phyloP scores from a whole-genome alignment of 2,888 invertebrate genomes.

The Graphium colonna region DNA sequence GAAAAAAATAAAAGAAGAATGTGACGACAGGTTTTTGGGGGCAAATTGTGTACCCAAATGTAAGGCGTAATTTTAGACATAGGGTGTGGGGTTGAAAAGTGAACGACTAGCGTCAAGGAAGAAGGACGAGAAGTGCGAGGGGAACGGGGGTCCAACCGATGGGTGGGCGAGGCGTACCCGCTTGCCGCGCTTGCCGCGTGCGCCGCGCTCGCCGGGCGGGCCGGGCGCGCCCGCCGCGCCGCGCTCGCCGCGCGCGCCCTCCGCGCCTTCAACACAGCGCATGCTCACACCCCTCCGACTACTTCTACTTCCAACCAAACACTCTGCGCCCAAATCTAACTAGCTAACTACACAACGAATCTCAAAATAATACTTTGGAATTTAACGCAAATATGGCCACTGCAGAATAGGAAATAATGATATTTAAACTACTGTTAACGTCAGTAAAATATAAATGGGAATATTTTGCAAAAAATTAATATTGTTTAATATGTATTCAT shows the following conservation, averaged over 20 bases:
- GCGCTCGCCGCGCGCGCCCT: slow-evolving; percentile 87
- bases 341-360: too few species aligned
- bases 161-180: slow-evolving; percentile 81
- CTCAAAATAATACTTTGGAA: too few species aligned
- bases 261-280: slow-evolving; percentile 72
- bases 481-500: neutral
- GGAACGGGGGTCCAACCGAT: slow-evolving; percentile 7
- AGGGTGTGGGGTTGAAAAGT: neutral
- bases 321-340: too few species aligned
- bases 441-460: too few species aligned
- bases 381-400: neutral
- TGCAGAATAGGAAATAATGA: neutral
- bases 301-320: neutral
- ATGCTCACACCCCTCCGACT: neutral
- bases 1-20: too few species aligned
- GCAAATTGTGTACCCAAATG: neutral
- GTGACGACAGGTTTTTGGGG: neutral
- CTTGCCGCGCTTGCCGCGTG: slow-evolving; percentile 95
- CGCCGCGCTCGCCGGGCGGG: slow-evolving; percentile 91
- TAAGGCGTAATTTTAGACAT: neutral
- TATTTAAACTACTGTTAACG: neutral
- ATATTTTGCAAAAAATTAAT: too few species aligned
- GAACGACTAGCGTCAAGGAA: neutral
- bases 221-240: slow-evolving; percentile 90
- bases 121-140: slow-evolving; percentile 1